Evolutionary conservation across 92 coral and sea anemone genomes (phyloP).

Genomic region (Phymanthus crucifer): DNA sequence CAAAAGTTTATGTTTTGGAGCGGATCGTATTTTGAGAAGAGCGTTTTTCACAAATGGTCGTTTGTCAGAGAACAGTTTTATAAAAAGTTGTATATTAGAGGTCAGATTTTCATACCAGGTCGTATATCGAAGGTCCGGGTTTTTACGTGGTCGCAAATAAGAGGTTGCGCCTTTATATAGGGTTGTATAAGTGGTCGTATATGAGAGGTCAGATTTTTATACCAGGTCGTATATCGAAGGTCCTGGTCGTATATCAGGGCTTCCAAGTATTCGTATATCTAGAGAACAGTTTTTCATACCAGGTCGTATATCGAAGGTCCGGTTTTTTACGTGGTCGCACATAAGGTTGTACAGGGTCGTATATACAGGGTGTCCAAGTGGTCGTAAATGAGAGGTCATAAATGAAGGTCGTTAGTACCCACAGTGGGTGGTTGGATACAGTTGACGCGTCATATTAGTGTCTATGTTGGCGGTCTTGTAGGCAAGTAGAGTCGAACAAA

Average conservation of each 20-base stretch:
- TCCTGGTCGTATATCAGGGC: not conserved
- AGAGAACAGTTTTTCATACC: not conserved
- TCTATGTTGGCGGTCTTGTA: no score
- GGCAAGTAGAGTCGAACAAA: no score
- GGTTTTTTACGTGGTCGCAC: no score
- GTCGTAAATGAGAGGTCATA: no score
- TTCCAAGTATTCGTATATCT: not conserved
- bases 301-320: not conserved
- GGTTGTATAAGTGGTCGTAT: not conserved
- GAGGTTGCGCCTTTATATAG: no score
- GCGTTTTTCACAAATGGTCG: not conserved
- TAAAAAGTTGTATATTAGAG: not conserved
- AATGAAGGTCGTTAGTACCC: no score
- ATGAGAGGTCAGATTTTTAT: not conserved
- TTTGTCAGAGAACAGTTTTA: not conserved
- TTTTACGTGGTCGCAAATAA: not conserved
- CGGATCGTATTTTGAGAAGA: not conserved
- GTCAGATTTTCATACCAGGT: not conserved
- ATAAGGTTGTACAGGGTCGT: no score
- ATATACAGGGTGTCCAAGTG: no score
- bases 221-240: not conserved
- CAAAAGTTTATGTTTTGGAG: no score
- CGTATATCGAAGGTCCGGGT: not conserved
- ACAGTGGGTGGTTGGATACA: no score
- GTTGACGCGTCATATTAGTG: no score